These are phyloP conservation scores for Crotalus horridus DNA, from an alignment of 2,113 vertebrate genomes.

Conservation along the genomic window DNA sequence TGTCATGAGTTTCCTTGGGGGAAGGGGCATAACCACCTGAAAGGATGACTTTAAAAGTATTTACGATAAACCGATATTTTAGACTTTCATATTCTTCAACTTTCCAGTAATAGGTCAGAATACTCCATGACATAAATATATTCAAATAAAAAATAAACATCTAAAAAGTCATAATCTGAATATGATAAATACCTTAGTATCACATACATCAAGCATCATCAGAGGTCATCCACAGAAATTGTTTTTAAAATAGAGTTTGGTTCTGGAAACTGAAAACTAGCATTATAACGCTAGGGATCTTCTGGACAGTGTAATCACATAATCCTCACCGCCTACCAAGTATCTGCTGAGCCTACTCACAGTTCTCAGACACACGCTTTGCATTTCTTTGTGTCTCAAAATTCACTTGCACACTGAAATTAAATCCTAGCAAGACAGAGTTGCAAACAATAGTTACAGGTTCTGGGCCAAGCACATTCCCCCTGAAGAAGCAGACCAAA, in stretches of 20 bases:
- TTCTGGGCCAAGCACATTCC: background rate
- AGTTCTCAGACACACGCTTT: background rate
- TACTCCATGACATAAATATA: background rate
- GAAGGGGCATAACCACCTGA: background rate
- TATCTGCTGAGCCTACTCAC: background rate
- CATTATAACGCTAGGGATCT: background rate
- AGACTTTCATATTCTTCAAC: background rate
- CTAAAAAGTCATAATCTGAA: background rate
- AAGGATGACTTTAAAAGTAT: background rate
- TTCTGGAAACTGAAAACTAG: background rate
- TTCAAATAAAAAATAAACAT: background rate
- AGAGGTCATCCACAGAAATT: background rate
- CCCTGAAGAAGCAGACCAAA: background rate
- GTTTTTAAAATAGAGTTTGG: background rate
- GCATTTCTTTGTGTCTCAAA: background rate
- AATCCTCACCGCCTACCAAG: background rate
- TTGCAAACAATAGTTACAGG: background rate
- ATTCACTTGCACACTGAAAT: background rate
- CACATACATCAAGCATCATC: background rate
- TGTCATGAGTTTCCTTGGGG: background rate
- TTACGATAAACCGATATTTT: background rate
- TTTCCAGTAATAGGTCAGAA: background rate
- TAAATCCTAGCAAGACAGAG: background rate
- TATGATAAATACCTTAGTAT: background rate
- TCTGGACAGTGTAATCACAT: background rate